phyloP scores from a whole-genome alignment of 1,140 invertebrate genomes.

The Thaumatotibia leucotreta region DNA sequence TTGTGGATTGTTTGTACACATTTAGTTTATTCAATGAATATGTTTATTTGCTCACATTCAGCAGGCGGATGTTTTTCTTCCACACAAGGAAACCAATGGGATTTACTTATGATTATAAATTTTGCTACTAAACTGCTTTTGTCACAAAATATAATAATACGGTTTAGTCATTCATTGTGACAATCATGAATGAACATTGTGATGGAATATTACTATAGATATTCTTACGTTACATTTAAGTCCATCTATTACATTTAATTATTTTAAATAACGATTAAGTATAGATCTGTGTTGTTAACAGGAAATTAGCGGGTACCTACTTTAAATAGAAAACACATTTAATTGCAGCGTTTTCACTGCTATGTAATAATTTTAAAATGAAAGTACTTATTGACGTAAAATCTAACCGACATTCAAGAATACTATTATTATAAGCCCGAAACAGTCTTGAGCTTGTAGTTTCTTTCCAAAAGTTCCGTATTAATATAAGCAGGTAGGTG shows the following conservation, averaged over 20 bases:
- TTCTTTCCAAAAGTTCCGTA: too few species aligned
- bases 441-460: too few species aligned
- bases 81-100: conserved; percentile 18
- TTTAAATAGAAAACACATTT: not conserved
- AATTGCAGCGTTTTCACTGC: too few species aligned
- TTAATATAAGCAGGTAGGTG: too few species aligned
- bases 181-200: not conserved
- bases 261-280: not conserved
- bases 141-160: conserved; percentile 9
- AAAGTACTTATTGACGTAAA: too few species aligned
- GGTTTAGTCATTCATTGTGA: not conserved
- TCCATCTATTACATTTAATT: not conserved
- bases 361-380: too few species aligned
- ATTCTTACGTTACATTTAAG: not conserved
- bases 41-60: conserved; percentile 52
- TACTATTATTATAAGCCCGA: too few species aligned
- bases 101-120: conserved; percentile 36
- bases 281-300: not conserved
- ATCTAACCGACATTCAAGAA: too few species aligned
- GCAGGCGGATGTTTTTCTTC: conserved; percentile 1
- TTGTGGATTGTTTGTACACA: conserved; percentile 63
- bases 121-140: conserved; percentile 14
- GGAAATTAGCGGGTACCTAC: too few species aligned
- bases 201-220: not conserved
- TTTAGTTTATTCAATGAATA: conserved; percentile 48